phyloP scores from a whole-genome alignment of 2,113 vertebrate species.

The Phylloscopus whistleri region DNA sequence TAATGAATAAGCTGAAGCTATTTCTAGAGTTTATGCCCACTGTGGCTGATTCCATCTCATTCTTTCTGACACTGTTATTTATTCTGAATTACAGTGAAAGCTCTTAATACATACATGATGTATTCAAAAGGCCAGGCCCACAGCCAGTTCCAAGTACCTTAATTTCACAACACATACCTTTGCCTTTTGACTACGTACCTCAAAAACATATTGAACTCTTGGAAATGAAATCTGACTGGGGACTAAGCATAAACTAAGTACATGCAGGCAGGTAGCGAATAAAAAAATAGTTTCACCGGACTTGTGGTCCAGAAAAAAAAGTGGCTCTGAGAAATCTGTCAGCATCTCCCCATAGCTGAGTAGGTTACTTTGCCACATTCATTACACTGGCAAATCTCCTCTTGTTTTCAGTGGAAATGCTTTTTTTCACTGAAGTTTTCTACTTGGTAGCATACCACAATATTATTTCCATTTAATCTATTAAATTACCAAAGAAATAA shows the following conservation, averaged over 20 bases:
- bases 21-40: constrained; percentile 4
- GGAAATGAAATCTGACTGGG: background rate
- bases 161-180: background rate
- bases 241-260: background rate
- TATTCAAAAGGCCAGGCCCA: background rate
- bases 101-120: background rate
- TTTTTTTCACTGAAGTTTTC: background rate
- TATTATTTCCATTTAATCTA: background rate
- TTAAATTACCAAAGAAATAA: background rate
- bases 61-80: constrained; percentile 25
- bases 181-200: background rate
- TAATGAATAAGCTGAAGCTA: background rate
- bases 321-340: background rate
- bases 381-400: background rate
- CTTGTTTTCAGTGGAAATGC: background rate
- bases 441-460: background rate
- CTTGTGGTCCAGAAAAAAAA: background rate
- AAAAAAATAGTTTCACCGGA: background rate
- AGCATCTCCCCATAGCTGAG: background rate
- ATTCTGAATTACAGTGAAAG: background rate
- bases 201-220: background rate
- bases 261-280: background rate
- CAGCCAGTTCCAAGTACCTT: background rate
- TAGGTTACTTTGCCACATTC: background rate
- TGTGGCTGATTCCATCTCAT: constrained; percentile 16